These are phyloP conservation scores for Mohoua ochrocephala DNA, from an alignment of 2,113 vertebrate species.

Conservation along the genomic window DNA sequence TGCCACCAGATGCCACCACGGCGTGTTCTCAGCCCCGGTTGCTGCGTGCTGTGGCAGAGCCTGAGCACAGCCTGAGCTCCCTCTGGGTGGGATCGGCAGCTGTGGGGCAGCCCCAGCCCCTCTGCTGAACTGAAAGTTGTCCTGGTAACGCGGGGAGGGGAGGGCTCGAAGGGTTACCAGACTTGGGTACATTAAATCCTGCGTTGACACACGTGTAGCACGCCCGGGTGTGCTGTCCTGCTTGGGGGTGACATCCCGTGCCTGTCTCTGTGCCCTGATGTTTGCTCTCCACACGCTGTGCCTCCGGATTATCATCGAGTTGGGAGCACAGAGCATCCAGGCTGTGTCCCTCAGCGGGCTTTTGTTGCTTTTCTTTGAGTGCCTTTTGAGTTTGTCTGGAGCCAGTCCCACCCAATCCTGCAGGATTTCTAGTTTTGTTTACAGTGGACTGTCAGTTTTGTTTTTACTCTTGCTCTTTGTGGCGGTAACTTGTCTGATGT, in stretches of 20 bases:
- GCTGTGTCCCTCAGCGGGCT: background rate
- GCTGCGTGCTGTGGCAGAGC: background rate
- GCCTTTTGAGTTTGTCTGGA: conserved; percentile 45
- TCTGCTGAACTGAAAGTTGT: background rate
- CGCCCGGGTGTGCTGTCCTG: background rate
- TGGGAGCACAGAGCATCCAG: background rate
- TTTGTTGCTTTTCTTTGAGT: background rate
- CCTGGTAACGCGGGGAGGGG: background rate
- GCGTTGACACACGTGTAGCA: accelerated
- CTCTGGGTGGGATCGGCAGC: background rate
- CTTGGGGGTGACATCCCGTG: background rate
- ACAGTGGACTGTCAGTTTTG: conserved; percentile 37
- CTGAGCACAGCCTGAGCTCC: background rate
- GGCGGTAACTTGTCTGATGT: background rate
- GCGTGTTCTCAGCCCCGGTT: background rate
- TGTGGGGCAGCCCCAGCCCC: background rate
- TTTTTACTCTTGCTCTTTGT: background rate
- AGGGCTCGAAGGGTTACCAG: accelerated
- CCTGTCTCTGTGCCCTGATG: background rate
- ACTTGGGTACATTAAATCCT: background rate
- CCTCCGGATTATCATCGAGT: background rate
- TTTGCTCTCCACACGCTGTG: background rate
- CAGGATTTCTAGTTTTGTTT: conserved; percentile 15
- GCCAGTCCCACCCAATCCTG: background rate
- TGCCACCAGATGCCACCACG: no score